Conservation (phyloP, 2,888 invertebrate species). For the Xylocampa areola region DNA sequence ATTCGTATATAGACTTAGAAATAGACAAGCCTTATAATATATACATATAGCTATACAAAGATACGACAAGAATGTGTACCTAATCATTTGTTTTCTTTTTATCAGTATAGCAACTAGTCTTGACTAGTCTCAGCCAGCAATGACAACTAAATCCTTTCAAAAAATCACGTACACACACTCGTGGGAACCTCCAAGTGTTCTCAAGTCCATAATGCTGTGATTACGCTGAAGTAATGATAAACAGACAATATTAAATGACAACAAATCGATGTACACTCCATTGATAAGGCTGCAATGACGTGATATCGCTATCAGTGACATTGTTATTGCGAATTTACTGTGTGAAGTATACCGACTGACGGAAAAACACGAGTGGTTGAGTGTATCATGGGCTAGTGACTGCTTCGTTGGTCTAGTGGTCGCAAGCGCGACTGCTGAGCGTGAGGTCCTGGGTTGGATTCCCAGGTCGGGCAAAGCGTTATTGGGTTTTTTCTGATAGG, state of each 20-base stretch:
- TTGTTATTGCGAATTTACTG: conserved; percentile 55
- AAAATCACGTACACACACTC: conserved; percentile 17
- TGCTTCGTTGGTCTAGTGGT: too few relatives aligned
- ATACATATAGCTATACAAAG: too few relatives aligned
- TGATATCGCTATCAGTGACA: conserved; percentile 55
- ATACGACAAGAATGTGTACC: too few relatives aligned
- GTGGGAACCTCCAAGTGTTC: conserved; percentile 61
- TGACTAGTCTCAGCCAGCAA: background rate
- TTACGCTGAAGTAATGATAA: conserved; percentile 65
- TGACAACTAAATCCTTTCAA: conserved; percentile 1
- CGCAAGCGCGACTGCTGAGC: too few relatives aligned
- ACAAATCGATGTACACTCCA: conserved; percentile 59
- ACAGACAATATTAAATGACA: conserved; percentile 68
- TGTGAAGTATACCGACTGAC: conserved; percentile 50
- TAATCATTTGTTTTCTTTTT: too few relatives aligned
- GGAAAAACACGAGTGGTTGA: background rate
- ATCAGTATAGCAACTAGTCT: too few relatives aligned
- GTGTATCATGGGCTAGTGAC: background rate
- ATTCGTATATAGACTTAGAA: too few relatives aligned
- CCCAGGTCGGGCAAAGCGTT: too few relatives aligned
- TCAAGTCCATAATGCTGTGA: conserved; percentile 59
- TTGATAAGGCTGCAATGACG: conserved; percentile 54
- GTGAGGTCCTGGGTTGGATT: too few relatives aligned
- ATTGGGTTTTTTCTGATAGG: too few relatives aligned
- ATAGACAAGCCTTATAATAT: too few relatives aligned